phyloP scores from a whole-genome alignment of 2,797 vertebrate species.

The Coregonus ussuriensis region DNA sequence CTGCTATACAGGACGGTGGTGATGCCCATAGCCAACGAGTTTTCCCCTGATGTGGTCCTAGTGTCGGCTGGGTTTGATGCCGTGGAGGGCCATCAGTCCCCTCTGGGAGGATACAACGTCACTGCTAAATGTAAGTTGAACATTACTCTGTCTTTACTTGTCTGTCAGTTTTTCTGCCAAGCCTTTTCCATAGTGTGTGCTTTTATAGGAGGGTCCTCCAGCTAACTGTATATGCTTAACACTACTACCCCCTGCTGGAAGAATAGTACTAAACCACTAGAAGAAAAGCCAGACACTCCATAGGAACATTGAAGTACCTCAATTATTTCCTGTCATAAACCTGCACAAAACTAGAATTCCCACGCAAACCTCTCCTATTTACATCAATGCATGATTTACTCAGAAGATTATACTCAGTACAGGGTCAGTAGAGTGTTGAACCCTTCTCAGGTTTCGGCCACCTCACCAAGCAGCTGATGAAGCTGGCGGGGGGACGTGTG shows the following conservation, averaged over 20 bases:
- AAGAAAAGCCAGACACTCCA: neutral
- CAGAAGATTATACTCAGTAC: neutral
- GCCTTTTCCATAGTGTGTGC: neutral
- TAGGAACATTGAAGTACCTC: too few species aligned
- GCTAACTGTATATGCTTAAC: neutral
- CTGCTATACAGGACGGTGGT: conserved; percentile 84
- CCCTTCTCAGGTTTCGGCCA: conserved; percentile 87
- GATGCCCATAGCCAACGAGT: conserved; percentile 93
- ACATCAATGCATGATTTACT: neutral
- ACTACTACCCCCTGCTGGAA: conserved; percentile 24
- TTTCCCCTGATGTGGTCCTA: conserved; percentile 91
- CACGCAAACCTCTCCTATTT: neutral
- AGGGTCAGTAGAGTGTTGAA: neutral
- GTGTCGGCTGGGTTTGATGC: conserved; percentile 95
- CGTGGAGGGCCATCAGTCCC: conserved; percentile 94
- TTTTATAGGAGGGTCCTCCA: neutral
- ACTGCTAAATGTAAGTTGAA: conserved; percentile 90
- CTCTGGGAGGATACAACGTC: conserved; percentile 92
- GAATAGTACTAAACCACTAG: neutral
- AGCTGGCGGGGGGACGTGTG: conserved; percentile 87
- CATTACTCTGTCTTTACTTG: neutral
- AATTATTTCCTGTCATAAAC: neutral
- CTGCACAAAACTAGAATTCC: neutral
- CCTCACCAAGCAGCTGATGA: conserved; percentile 94
- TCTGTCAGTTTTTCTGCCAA: neutral